Evolutionary conservation across 35 echinoderm and acorn worm species (phyloP), one percentile per base, ranked within the genome.

Genomic region (Hemicentrotus pulcherrimus): DNA sequence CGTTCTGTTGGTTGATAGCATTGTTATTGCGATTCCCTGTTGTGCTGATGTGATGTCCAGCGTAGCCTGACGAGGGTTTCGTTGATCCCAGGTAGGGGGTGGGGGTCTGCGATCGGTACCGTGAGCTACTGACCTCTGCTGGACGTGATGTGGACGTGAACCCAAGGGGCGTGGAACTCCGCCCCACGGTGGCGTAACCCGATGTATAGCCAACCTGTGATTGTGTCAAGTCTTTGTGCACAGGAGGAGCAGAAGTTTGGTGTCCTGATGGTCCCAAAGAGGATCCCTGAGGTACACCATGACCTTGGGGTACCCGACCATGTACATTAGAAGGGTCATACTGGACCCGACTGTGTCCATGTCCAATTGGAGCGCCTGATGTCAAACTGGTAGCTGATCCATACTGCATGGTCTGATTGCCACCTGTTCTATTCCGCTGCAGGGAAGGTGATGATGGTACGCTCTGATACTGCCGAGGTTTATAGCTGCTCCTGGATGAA

Each of bases 91-190:
- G 91, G 48, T 93, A 93, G 32, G 91, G 16, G 10, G 91, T 93
- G 30, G 91, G 91, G 30, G 91, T 93, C 91, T 93, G 91, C n/a
- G 91, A 93, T 58, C 91, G 91, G 48, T 93, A 93, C 18, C 48
- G 91, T 0, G 46, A 18, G 8, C 30, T 14, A 30, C 47, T n/a
- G 11, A 13, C 30, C 18, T 93, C 91, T n/a, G 91, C 32, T 58
- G 16, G 91, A 11, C 48, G 46, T n/a, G 9, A 24, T 15, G 88
- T 47, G 0, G 88, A 90, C 4, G 88, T 32, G 24, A 90, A 90
- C 28, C 88, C 46, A 0, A 45, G 88, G 32, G 88, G 88, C 32
- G 88, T 90, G 32, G 46, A 15, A 24, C 88, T 90, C 6, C 88
- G 88, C 31, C 88, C 88, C 32, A 47, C 14, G 4, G 88, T 90